These are phyloP conservation scores for Argyrosomus japonicus DNA, from an alignment of 2,113 vertebrate genomes.

Conservation along the genomic window DNA sequence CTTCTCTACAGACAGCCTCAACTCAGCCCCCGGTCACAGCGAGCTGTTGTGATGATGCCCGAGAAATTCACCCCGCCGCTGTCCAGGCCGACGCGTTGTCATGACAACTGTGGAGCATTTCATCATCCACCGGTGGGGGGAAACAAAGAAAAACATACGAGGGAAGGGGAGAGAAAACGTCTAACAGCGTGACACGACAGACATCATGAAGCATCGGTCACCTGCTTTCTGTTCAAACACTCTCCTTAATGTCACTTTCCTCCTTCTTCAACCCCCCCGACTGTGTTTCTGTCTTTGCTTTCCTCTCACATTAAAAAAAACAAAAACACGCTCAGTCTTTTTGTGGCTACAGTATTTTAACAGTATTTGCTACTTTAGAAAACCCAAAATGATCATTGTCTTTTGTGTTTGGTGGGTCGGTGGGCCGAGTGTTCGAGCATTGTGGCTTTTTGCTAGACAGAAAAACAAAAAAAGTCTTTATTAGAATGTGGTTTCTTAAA, in stretches of 20 bases:
- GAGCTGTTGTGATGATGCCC: slow-evolving; percentile 76
- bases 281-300: slow-evolving; percentile 54
- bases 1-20: slow-evolving; percentile 70
- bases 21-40: slow-evolving; percentile 72
- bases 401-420: slow-evolving; percentile 49
- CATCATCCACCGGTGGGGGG: slow-evolving; percentile 16
- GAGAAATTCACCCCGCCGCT: slow-evolving; percentile 18
- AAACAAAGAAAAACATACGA: slow-evolving; percentile 29
- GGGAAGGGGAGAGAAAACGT: slow-evolving; percentile 18
- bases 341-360: slow-evolving; percentile 65
- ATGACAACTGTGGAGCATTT: slow-evolving; percentile 64
- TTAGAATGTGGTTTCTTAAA: slow-evolving; percentile 80
- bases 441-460: slow-evolving; percentile 68
- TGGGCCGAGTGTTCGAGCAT: slow-evolving; percentile 41
- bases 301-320: slow-evolving; percentile 44
- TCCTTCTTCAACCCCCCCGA: slow-evolving; percentile 28
- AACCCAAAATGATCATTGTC: slow-evolving; percentile 54
- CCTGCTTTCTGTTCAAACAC: slow-evolving; percentile 43
- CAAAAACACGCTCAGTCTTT: slow-evolving; percentile 30
- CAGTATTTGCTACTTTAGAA: slow-evolving; percentile 70
- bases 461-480: slow-evolving; percentile 53
- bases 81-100: slow-evolving; percentile 47
- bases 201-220: slow-evolving; percentile 41
- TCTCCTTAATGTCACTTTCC: slow-evolving; percentile 26
- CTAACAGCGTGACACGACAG: slow-evolving; percentile 24